Percentiles rank a stretch among this genome's conserved stretches.
Conservation (phyloP, 2,888 invertebrate genomes). For the Nomada ruficornis region DNA sequence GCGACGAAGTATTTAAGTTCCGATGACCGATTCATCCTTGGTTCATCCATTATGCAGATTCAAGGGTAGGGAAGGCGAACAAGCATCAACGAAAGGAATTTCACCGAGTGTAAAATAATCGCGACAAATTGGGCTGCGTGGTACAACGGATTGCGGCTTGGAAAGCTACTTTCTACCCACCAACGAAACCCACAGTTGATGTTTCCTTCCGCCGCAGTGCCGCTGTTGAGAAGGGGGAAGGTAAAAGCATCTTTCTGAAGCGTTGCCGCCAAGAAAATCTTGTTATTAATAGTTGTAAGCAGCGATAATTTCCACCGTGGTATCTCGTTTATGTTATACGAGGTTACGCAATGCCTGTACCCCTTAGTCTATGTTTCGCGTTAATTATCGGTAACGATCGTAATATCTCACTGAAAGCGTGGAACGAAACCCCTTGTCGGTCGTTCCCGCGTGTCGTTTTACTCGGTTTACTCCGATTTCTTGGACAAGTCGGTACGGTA, state of each 20-base stretch:
- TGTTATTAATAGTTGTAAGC: conserved; percentile 72
- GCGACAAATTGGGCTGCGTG: conserved; percentile 66
- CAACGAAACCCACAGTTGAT: conserved; percentile 39
- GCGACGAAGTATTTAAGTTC: conserved; percentile 57
- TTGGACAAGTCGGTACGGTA: conserved; percentile 49
- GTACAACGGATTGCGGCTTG: conserved; percentile 49
- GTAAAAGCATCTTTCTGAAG: conserved; percentile 13
- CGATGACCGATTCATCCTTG: conserved; percentile 54
- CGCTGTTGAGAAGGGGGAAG: neutral
- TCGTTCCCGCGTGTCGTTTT: conserved; percentile 70
- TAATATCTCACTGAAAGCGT: conserved; percentile 79
- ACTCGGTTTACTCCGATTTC: conserved; percentile 72
- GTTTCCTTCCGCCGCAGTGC: conserved; percentile 1
- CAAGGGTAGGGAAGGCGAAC: conserved; percentile 14
- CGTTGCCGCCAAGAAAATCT: conserved; percentile 63
- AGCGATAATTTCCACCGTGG: conserved; percentile 70
- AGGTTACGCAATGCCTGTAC: conserved; percentile 65
- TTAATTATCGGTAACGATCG: conserved; percentile 81
- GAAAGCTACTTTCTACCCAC: conserved; percentile 61
- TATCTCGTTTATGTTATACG: conserved; percentile 72
- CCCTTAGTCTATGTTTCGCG: conserved; percentile 70
- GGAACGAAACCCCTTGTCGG: conserved; percentile 61
- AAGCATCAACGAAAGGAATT: conserved; percentile 57
- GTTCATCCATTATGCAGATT: conserved; percentile 53
- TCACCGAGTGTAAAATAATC: conserved; percentile 67